Evolutionary conservation across 2,113 vertebrate genomes (phyloP), one percentile per base, ranked within the genome.

Genomic region (Myiozetetes cayanensis): DNA sequence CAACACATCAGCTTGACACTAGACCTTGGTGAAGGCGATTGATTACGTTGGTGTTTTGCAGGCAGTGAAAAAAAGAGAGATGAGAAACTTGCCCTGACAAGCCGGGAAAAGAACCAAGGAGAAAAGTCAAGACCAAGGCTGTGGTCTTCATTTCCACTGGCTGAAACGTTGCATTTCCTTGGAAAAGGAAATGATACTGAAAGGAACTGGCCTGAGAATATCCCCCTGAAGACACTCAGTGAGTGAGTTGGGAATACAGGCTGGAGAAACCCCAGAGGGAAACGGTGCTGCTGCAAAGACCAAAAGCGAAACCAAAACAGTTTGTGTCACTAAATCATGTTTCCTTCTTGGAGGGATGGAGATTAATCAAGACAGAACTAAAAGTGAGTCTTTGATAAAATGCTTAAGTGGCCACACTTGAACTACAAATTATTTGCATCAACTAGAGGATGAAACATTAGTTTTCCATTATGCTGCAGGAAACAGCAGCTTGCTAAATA

Each of bases 401-500:
- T 62, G 66, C 76, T 93, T 94, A 96, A 97, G 85, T 84, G 61
- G 82, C 46, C 82, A 75, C 78, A 92, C 81, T 97, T 85, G 30
- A 95, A 71, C 75, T 83, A 63, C 85, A 94, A 96, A 91, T 94
- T 95, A 94, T 96, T 96, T 91, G 66, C 81, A 90, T 93, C 79
- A 96, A 94, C 89, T 93, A 85, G 53, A 75, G 93, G 93, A 97
- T 93, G 92, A 97, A 98, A 96, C 90, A 85, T 87, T 96, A 95
- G 68, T 96, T 95, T 97, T 95, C 94, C 76, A 94, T 97, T 95
- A 95, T 96, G 85, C 90, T 88, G 63, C 85, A 96, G 96, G 93
- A 97, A 97, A 96, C 49, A 97, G 89, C 74, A 12, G 86, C 85
- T 97, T 87, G 87, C 95, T 97, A 97, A 98, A 97, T 97, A 98